Conservation (phyloP, 64 coral and sea anemone genomes). For the Platygyra sinensis region DNA sequence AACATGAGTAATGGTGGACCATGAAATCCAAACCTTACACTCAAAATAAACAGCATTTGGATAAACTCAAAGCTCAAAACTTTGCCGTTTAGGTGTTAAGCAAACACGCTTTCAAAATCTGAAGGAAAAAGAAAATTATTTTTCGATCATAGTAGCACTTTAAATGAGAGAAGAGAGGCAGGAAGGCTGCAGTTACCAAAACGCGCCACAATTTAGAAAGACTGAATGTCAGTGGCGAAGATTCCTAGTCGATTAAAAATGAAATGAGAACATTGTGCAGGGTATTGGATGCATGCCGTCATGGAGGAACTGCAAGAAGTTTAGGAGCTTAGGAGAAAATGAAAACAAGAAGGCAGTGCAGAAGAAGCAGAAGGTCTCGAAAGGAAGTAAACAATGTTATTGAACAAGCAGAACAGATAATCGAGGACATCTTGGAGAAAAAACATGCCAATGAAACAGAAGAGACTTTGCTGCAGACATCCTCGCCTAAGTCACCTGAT, state of each 20-base stretch:
- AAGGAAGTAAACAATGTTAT: constrained; percentile 43
- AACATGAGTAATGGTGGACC: no score
- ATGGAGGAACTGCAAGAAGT: constrained; percentile 51
- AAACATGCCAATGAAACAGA: not conserved
- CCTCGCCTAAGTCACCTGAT: not conserved
- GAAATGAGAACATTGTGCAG: no score
- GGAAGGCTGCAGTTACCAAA: constrained; percentile 44
- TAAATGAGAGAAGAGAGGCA: no score
- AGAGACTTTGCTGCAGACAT: no score
- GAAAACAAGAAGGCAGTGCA: constrained; percentile 28
- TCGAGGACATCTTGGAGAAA: not conserved
- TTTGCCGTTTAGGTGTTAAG: no score
- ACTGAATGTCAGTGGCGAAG: not conserved
- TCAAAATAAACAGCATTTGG: no score
- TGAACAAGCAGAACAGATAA: constrained; percentile 44
- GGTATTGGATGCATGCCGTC: not conserved
- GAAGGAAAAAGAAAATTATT: no score
- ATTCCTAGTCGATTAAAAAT: no score
- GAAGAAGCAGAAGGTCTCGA: constrained; percentile 59
- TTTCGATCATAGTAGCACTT: no score
- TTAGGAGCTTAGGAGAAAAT: constrained; percentile 31
- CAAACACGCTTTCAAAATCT: no score
- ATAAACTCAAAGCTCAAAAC: no score
- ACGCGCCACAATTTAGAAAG: constrained; percentile 34
- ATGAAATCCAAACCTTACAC: no score